Conservation (phyloP, 2,888 invertebrate genomes). For the Nomada ferruginata region DNA sequence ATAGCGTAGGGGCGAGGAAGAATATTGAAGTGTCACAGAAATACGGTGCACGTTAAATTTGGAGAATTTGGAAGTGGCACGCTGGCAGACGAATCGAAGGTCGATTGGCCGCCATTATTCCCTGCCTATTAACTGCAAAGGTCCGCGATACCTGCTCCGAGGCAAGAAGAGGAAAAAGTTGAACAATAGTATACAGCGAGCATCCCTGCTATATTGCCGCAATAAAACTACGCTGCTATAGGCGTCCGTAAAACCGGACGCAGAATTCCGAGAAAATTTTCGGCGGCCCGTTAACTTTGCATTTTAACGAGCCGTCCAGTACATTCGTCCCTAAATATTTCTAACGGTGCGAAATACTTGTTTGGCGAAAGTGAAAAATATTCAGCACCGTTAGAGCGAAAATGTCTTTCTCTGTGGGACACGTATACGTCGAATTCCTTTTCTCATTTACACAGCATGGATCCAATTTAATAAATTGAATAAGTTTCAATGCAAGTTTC, state of each 20-base stretch:
- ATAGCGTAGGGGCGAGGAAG: fast-evolving
- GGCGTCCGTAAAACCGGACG: slow-evolving; percentile 45
- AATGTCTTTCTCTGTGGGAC: not conserved
- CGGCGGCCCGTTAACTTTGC: slow-evolving; percentile 38
- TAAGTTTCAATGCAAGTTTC: too few relatives aligned
- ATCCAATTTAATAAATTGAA: too few relatives aligned
- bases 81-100: slow-evolving; percentile 69
- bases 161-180: slow-evolving; percentile 56
- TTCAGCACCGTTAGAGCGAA: not conserved
- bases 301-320: slow-evolving; percentile 7
- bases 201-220: slow-evolving; percentile 54
- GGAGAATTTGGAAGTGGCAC: slow-evolving; percentile 58
- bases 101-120: slow-evolving; percentile 72
- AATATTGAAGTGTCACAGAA: not conserved
- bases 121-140: slow-evolving; percentile 67
- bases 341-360: not conserved
- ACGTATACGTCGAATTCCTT: too few relatives aligned
- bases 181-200: slow-evolving; percentile 46
- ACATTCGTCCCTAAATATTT: too few relatives aligned
- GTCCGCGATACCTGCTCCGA: slow-evolving; percentile 68
- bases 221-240: slow-evolving; percentile 49
- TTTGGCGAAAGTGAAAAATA: not conserved
- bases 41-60: not conserved
- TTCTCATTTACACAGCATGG: too few relatives aligned
- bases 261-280: slow-evolving; percentile 47